These are phyloP conservation scores for Anisognathus igniventris DNA, from an alignment of 2,797 vertebrate genomes.

Conservation along the genomic window DNA sequence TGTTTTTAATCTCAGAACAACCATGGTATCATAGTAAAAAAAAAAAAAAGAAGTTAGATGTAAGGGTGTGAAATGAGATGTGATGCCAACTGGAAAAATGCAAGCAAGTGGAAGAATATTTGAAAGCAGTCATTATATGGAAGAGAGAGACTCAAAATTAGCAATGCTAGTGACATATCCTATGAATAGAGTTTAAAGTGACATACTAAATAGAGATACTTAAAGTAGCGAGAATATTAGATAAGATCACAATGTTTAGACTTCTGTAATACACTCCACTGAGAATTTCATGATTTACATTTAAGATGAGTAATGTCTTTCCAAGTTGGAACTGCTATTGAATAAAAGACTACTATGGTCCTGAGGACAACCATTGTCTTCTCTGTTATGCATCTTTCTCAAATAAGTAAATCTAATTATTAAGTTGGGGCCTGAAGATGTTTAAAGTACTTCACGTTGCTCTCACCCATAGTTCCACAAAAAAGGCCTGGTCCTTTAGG, in stretches of 20 bases:
- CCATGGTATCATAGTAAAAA: background rate
- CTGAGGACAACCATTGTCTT: background rate
- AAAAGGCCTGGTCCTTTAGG: background rate
- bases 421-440: background rate
- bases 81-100: conserved; percentile 32
- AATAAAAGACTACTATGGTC: background rate
- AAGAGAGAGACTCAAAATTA: conserved; percentile 21
- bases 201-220: background rate
- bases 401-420: background rate
- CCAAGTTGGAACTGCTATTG: background rate
- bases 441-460: background rate
- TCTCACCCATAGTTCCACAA: background rate
- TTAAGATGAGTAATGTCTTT: background rate
- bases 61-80: background rate
- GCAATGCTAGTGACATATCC: background rate
- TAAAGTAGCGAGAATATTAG: conserved; percentile 27
- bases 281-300: background rate
- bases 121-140: conserved; percentile 26
- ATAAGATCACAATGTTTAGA: conserved; percentile 23
- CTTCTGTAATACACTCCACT: background rate
- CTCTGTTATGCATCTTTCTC: background rate
- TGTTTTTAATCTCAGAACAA: conserved; percentile 26
- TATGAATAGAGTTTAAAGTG: conserved; percentile 22
- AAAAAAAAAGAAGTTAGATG: background rate
- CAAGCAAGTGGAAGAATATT: conserved; percentile 31